These are phyloP conservation scores for Ligdia adustata DNA, from an alignment of 2,888 invertebrate genomes.

Conservation along the genomic window DNA sequence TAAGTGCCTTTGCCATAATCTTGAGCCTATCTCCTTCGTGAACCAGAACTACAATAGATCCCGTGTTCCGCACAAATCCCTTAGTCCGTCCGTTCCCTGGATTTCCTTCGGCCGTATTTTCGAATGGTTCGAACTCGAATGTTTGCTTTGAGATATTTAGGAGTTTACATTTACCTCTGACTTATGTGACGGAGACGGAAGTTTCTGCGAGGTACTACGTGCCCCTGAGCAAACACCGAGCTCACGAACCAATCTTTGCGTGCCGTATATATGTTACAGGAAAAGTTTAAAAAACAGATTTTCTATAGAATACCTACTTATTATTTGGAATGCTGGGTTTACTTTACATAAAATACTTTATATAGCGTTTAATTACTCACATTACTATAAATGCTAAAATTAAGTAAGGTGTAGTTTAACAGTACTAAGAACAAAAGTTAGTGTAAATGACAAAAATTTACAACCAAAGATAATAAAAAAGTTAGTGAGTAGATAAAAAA, in stretches of 20 bases:
- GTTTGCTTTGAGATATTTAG: slow-evolving; percentile 68
- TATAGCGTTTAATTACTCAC: no score
- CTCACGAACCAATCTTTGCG: slow-evolving; percentile 29
- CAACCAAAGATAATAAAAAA: no score
- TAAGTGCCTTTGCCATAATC: slow-evolving; percentile 10
- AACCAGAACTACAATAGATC: slow-evolving; percentile 16
- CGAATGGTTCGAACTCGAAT: slow-evolving; percentile 59
- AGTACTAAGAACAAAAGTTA: no score
- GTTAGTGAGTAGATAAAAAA: no score
- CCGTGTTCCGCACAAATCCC: slow-evolving; percentile 16
- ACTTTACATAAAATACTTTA: no score
- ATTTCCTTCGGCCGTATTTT: slow-evolving; percentile 51
- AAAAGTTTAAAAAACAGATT: no score
- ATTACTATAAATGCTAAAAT: no score
- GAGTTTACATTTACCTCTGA: slow-evolving; percentile 47
- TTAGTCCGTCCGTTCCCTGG: slow-evolving; percentile 15
- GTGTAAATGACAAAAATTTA: no score
- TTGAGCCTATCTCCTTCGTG: slow-evolving; percentile 15
- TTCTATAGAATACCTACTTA: no score
- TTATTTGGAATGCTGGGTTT: no score
- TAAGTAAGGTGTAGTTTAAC: no score
- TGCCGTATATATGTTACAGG: no score
- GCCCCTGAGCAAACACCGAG: slow-evolving; percentile 26
- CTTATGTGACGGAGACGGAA: slow-evolving; percentile 42
- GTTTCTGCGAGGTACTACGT: slow-evolving; percentile 23